Conservation (phyloP, 2,888 invertebrate species). For the Drosophila dives region DNA sequence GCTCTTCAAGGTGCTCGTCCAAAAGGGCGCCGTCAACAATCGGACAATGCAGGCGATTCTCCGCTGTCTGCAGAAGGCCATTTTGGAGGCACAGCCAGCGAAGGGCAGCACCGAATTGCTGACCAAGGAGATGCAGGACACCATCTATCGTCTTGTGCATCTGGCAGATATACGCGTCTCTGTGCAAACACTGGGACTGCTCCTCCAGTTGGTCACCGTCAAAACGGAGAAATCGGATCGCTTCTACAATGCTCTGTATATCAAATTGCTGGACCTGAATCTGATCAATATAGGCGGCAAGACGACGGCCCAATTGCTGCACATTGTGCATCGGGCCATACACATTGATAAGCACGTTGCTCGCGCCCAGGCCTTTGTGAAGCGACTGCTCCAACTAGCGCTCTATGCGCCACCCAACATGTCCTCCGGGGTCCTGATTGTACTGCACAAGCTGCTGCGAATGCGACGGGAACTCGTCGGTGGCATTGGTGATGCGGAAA, state of each 20-base stretch:
- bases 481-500: conserved; percentile 46
- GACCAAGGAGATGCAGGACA: conserved; percentile 86
- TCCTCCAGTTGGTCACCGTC: conserved; percentile 82
- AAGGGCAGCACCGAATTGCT: conserved; percentile 79
- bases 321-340: conserved; percentile 94
- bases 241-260: conserved; percentile 95
- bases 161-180: conserved; percentile 90
- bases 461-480: conserved; percentile 86
- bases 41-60: conserved; percentile 93
- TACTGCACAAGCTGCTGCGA: conserved; percentile 86
- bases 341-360: conserved; percentile 90
- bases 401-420: conserved; percentile 91
- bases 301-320: conserved; percentile 92
- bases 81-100: conserved; percentile 80
- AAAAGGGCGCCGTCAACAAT: conserved; percentile 91
- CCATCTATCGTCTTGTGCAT: conserved; percentile 93
- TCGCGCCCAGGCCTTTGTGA: conserved; percentile 93
- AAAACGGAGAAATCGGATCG: conserved; percentile 83
- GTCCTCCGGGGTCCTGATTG: conserved; percentile 92
- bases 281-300: conserved; percentile 86
- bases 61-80: conserved; percentile 92
- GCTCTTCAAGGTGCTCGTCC: conserved; percentile 96
- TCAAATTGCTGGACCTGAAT: conserved; percentile 92
- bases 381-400: conserved; percentile 91
- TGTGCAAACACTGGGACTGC: conserved; percentile 85